Evolutionary conservation across 2,888 invertebrate genomes (phyloP), one percentile per base, ranked within the genome.

Genomic region (Brachyptera risi): DNA sequence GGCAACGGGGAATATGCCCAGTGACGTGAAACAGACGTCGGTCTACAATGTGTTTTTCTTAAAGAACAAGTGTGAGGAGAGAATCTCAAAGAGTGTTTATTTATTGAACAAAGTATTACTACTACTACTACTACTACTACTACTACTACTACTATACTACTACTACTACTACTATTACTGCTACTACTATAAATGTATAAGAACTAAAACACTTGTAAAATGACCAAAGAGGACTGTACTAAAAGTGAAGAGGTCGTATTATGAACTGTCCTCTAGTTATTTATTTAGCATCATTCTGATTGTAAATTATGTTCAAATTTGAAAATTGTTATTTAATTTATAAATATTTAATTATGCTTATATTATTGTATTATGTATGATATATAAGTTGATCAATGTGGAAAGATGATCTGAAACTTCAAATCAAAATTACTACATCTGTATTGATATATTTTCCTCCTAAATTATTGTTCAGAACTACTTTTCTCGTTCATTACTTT

Each of bases 281-380:
- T 49, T 49, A 2, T 9, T 49, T 31, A 31, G 11, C 31, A 31
- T 31, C 5, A 7, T 31, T n/a, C n/a, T n/a, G 5, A 31, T 31
- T 31, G 5, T 31, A 31, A 31, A 31, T 31, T 7, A 31, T 31
- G 7, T 31, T 31, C 11, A 31, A 31, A 31, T 31, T 31, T 31
- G 31, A 7, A 31, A 31, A 31, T 11, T 47, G 47, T 47, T 47
- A 47, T 47, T 47, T 47, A 47, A 47, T 47, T 17, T 47, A 24
- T 47, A 47, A 47, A 47, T 47, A 23, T 21, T 47, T 23, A 19
- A 23, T 23, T 47, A 31, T 5, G 11, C 31, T 31, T 31, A 7
- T 31, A 31, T 5, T 5, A 31, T 31, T 5, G 31, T 11, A 31
- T 5, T n/a, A n/a, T 5, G 31, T 11, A 31, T 5, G n/a, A n/a